Conservation (phyloP, 2,888 invertebrate species). For the Maniola hyperantus region DNA sequence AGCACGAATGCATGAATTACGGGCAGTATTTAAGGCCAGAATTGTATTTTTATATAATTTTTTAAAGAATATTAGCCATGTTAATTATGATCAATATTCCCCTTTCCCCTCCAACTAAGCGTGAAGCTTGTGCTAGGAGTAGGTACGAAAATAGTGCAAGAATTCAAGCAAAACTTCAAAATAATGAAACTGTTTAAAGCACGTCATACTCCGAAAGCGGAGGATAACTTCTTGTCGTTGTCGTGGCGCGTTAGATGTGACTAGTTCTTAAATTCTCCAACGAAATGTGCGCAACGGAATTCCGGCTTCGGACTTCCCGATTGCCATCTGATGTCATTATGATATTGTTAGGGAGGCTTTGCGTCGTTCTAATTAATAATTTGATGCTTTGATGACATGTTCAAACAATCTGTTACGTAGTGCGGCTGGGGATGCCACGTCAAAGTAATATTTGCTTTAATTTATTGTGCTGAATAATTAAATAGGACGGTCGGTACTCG, state of each 20-base stretch:
- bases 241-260: not conserved
- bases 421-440: slow-evolving; percentile 22
- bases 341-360: slow-evolving; percentile 20
- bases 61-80: too few species aligned
- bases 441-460: slow-evolving; percentile 31
- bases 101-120: too few species aligned
- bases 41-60: too few species aligned
- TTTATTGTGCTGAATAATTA: slow-evolving; percentile 35
- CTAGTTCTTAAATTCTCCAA: slow-evolving; percentile 28
- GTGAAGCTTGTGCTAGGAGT: too few species aligned
- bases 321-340: slow-evolving; percentile 34
- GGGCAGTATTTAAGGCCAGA: too few species aligned
- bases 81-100: too few species aligned
- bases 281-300: slow-evolving; percentile 57
- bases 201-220: not conserved
- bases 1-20: too few species aligned
- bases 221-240: not conserved
- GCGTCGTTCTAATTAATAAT: slow-evolving; percentile 29
- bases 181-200: too few species aligned
- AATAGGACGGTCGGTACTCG: slow-evolving; percentile 17
- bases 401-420: slow-evolving; percentile 31
- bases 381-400: slow-evolving; percentile 29
- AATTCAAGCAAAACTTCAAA: too few species aligned
- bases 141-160: too few species aligned
- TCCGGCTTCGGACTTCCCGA: slow-evolving; percentile 33